phyloP scores from a whole-genome alignment of 2,113 vertebrate genomes.

The Dinomys branickii region DNA sequence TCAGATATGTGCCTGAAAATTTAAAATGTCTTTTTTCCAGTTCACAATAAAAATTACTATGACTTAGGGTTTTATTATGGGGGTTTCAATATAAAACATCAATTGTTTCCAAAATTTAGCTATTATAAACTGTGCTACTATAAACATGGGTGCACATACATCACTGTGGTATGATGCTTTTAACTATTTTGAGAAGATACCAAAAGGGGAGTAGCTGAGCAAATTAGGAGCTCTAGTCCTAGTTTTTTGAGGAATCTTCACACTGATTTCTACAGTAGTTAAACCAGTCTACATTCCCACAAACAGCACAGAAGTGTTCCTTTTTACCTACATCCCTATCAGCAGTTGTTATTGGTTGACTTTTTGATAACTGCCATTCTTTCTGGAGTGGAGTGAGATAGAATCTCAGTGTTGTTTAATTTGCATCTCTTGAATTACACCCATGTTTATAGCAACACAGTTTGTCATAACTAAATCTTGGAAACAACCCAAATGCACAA shows the following conservation, averaged over 20 bases:
- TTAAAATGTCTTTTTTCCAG: neutral
- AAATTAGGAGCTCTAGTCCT: neutral
- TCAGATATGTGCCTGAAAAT: neutral
- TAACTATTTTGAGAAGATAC: neutral
- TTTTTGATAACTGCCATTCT: neutral
- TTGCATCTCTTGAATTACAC: neutral
- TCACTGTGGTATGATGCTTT: neutral
- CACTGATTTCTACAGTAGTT: neutral
- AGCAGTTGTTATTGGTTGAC: neutral
- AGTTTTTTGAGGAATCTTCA: neutral
- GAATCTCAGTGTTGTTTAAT: neutral
- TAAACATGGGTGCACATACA: neutral
- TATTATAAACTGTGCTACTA: neutral
- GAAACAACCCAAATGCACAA: neutral
- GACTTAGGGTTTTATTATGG: neutral
- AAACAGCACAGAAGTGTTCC: neutral
- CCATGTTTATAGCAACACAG: neutral
- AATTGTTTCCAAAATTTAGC: neutral
- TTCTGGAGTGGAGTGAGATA: neutral
- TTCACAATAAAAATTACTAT: neutral
- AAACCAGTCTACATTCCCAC: neutral
- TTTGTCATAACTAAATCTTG: neutral
- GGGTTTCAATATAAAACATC: neutral
- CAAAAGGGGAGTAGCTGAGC: neutral
- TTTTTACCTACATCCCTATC: neutral